Evolutionary conservation across 2,113 vertebrate species (phyloP), one percentile per base, ranked within the genome.

Genomic region (Anseranas semipalmata): DNA sequence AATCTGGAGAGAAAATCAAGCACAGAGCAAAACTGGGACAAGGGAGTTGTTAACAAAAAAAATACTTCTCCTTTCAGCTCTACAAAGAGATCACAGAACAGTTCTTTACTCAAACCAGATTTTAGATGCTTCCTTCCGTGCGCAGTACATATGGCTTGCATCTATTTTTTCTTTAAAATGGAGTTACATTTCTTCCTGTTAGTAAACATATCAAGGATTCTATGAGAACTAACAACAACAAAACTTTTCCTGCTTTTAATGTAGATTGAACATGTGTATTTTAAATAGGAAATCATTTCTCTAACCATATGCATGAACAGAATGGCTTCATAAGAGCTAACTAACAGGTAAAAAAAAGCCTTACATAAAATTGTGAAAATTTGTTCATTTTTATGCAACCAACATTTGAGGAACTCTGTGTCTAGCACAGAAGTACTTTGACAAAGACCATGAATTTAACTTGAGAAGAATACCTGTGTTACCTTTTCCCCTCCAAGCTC

Each of bases 1-100:
- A 97, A 96, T 96, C 79, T 80, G 62, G 83, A 94, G 74, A n/a
- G 43, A 87, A 89, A 93, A 91, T 94, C 92, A 96, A 90, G 91
- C 84, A 93, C 60, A 97, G 93, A 95, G 94, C 77, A 93, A 85
- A 96, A 91, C 7, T 96, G 84, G 85, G 92, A 95, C 93, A 91
- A 96, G 74, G 93, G 89, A 93, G 87, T 86, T 95, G 85, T 94
- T 96, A 97, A 94, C 82, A 75, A 94, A 94, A 94, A 96, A 95
- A 95, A 91, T 53, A 79, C 58, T 85, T 93, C 88, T 93, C 71
- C 80, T 87, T 89, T 97, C 90, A 96, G 88, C 80, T 92, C 93
- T 89, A 96, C 94, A 93, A 91, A 97, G 96, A 96, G 96, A 97
- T 97, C 95, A 97, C 87, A 98, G 75, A 94, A 85, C 82, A 95